These are phyloP conservation scores for Aphidius gifuensis DNA, from an alignment of 1,140 invertebrate species.

Conservation along the genomic window DNA sequence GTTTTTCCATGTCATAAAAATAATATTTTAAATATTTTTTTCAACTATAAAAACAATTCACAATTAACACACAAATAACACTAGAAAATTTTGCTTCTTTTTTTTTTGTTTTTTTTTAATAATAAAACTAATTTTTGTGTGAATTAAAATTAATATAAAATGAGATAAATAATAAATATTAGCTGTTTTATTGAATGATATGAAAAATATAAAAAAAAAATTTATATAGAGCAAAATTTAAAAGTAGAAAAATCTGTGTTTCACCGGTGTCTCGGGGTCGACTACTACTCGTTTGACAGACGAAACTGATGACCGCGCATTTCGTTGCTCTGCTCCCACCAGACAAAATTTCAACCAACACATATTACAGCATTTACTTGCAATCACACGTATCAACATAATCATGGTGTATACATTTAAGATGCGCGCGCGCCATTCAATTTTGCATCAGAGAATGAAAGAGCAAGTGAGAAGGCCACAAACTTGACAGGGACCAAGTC, in stretches of 20 bases:
- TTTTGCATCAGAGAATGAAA: background rate
- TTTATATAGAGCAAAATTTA: background rate
- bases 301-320: slow-evolving; percentile 19
- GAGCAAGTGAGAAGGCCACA: background rate
- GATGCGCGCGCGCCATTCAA: slow-evolving; percentile 17
- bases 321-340: slow-evolving; percentile 18
- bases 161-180: background rate
- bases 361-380: too few relatives aligned
- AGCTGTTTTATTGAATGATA: background rate
- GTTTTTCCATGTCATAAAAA: too few relatives aligned
- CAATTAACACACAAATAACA: too few relatives aligned
- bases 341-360: background rate
- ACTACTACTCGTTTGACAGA: slow-evolving; percentile 21
- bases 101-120: too few relatives aligned
- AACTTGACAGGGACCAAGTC: too few relatives aligned
- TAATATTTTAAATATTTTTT: too few relatives aligned
- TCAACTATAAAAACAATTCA: too few relatives aligned
- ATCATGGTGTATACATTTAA: background rate
- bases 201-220: background rate
- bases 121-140: too few relatives aligned
- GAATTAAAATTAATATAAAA: too few relatives aligned
- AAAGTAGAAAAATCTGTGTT: background rate
- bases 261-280: slow-evolving; percentile 13
- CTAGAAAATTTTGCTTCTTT: too few relatives aligned
- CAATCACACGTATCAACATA: too few relatives aligned